Evolutionary conservation across 2,888 invertebrate species (phyloP).

Genomic region (Orthosia incerta): DNA sequence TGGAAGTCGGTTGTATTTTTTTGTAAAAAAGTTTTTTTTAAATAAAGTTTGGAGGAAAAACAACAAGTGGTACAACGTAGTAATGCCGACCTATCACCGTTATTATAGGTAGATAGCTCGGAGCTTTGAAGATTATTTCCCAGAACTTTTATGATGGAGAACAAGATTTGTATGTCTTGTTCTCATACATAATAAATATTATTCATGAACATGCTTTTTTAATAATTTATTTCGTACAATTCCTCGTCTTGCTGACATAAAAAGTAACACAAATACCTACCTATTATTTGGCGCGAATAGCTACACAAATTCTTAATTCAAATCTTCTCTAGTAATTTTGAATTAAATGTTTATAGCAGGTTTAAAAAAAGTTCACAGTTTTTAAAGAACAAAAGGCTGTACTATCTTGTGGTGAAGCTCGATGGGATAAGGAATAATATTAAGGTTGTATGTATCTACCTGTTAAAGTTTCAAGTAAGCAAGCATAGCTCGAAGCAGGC

Average conservation of each 20-base stretch:
- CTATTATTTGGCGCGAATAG: conserved; percentile 5
- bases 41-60: conserved; percentile 6
- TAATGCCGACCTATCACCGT: neutral
- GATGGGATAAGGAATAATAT: conserved; percentile 34
- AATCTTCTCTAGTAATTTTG: neutral
- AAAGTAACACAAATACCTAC: conserved; percentile 14
- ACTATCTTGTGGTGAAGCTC: conserved; percentile 15
- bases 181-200: conserved; percentile 41
- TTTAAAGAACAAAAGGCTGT: neutral
- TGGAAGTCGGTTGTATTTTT: no score
- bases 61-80: neutral
- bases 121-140: conserved; percentile 39
- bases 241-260: conserved; percentile 1
- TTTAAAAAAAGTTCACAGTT: neutral
- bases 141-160: conserved; percentile 48
- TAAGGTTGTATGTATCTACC: conserved; percentile 67
- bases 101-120: neutral
- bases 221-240: conserved; percentile 19
- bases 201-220: conserved; percentile 41
- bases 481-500: conserved; percentile 71
- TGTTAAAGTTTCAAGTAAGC: conserved; percentile 69
- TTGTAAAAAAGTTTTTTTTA: no score
- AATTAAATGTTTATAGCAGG: neutral
- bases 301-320: neutral
- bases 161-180: conserved; percentile 21